Conservation (phyloP, 1,140 invertebrate genomes). For the Branchinecta lynchi region DNA sequence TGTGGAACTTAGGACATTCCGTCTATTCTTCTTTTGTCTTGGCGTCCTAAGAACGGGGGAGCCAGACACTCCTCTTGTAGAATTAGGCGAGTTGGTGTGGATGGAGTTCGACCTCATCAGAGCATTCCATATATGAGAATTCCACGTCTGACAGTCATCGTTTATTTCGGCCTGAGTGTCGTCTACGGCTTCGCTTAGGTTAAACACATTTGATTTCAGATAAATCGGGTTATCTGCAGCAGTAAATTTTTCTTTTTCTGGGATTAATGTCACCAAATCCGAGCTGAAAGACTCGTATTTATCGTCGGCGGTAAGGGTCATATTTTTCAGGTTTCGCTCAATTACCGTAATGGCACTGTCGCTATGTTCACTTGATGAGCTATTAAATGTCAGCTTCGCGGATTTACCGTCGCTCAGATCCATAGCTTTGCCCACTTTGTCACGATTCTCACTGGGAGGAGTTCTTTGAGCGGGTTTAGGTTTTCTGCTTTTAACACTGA, state of each 20-base stretch:
- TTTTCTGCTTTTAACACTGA: background rate
- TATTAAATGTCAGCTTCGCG: background rate
- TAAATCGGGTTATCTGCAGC: background rate
- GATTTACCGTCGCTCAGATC: background rate
- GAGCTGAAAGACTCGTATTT: background rate
- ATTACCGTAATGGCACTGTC: background rate
- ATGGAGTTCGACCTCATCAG: background rate
- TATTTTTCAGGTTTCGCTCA: background rate
- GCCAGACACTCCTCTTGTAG: background rate
- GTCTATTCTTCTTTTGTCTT: background rate
- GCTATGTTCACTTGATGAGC: background rate
- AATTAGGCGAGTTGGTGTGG: background rate
- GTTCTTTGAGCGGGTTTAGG: background rate
- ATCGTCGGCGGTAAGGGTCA: background rate
- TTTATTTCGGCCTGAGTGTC: background rate
- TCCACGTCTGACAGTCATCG: background rate
- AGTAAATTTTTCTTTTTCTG: background rate
- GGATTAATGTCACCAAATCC: background rate
- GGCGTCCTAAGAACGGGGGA: background rate
- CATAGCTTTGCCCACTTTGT: background rate
- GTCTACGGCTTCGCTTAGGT: background rate
- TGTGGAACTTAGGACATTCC: too few species aligned
- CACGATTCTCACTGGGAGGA: too few species aligned
- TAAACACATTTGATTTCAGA: background rate
- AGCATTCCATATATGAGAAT: constrained; percentile 12